These are phyloP conservation scores for Maconellicoccus hirsutus DNA, from an alignment of 1,140 invertebrate species.

Conservation along the genomic window DNA sequence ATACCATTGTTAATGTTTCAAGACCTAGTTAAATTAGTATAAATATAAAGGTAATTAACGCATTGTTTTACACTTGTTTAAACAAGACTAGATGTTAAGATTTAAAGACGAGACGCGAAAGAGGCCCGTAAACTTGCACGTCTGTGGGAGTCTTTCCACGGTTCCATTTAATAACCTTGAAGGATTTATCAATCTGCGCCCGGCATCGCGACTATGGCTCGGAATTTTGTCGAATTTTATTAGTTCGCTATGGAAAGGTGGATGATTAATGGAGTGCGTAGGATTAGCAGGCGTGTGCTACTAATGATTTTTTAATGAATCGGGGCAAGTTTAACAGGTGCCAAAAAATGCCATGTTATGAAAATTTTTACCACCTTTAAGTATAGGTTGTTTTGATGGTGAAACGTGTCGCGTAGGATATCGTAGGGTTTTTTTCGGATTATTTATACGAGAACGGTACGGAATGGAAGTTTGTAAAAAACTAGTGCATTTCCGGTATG, in stretches of 20 bases:
- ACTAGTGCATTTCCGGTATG: background rate
- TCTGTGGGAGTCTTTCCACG: slow-evolving; percentile 18
- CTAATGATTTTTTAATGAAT: background rate
- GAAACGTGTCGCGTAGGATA: too few species aligned
- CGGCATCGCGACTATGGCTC: too few species aligned
- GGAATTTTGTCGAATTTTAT: too few species aligned
- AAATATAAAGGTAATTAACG: background rate
- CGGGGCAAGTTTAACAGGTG: too few species aligned
- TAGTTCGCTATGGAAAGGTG: background rate
- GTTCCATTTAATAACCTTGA: slow-evolving; percentile 11
- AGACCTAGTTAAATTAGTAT: background rate
- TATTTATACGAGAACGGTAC: too few species aligned
- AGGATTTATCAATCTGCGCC: background rate
- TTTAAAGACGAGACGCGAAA: background rate
- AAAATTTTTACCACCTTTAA: too few species aligned
- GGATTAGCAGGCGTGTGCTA: background rate
- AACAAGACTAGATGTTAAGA: background rate
- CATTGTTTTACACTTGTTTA: background rate
- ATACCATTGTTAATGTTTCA: background rate
- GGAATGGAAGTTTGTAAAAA: too few species aligned
- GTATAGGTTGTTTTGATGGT: too few species aligned
- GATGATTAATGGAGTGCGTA: background rate
- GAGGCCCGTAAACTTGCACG: background rate
- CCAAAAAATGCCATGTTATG: too few species aligned
- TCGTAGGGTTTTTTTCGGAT: too few species aligned